These are phyloP conservation scores for Sitobion miscanthi DNA, from an alignment of 1,140 invertebrate species.

Conservation along the genomic window DNA sequence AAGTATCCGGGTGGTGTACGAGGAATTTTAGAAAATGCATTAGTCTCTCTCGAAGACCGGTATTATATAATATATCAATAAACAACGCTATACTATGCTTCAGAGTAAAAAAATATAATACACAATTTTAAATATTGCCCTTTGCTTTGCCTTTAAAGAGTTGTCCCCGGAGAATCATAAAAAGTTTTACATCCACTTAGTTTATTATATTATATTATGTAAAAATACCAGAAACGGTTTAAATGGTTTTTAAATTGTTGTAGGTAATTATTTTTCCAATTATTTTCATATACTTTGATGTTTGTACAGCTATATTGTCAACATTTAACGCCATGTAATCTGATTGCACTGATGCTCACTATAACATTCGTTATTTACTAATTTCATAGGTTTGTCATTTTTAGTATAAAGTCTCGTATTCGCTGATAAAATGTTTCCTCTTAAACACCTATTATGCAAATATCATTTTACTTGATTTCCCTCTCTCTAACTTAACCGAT, in stretches of 20 bases:
- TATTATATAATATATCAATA: not conserved
- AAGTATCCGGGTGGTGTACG: not conserved
- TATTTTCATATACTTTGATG: not conserved
- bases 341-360: not conserved
- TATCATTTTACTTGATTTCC: not conserved
- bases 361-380: not conserved
- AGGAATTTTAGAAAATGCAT: conserved; percentile 30
- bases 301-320: not conserved
- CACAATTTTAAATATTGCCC: not conserved
- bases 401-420: not conserved
- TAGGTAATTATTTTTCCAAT: not conserved
- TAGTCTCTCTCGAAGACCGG: not conserved
- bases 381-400: not conserved
- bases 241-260: not conserved
- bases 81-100: not conserved
- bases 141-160: not conserved
- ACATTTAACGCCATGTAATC: not conserved
- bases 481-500: not conserved
- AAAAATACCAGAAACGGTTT: not conserved
- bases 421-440: not conserved
- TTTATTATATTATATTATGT: not conserved
- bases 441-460: not conserved
- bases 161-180: not conserved
- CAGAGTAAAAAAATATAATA: not conserved
- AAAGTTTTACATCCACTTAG: not conserved